Evolutionary conservation across 2,797 vertebrate genomes (phyloP), one percentile per base, ranked within the genome.

Genomic region (Luscinia megarhynchos): DNA sequence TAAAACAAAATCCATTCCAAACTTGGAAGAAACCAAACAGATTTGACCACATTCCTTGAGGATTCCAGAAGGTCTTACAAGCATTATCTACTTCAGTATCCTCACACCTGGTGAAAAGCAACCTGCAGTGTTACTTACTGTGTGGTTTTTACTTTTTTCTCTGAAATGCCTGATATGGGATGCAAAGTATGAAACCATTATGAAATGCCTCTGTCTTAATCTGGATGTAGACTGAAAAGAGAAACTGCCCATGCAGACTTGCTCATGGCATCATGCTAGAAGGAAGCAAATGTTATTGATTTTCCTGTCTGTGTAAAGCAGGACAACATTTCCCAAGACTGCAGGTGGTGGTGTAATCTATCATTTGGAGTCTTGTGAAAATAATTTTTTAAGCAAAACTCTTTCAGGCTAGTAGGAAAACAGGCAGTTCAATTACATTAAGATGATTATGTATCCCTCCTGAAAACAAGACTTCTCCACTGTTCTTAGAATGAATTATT

Each of bases 401-500:
- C 51, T 38, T 84, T 64, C 30, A 26, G 30, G 11, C 13, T 53
- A 40, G 7, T 29, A 77, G 15, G 22, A 84, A 67, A 80, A 40
- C 8, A 68, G 11, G 18, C 13, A 69, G 12, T 76, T 86, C 23
- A 58, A 11, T 77, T 81, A 40, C n/a, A 40, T 70, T 51, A 59
- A 41, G 41, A 43, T 36, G 10, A 18, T 41, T 19, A 53, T 20
- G 12, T 38, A 66, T 50, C 7, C 5, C 23, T 58, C 12, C 40
- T 58, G 68, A 89, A 87, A 89, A 62, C 3, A 14, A 51, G 10
- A 36, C 7, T 14, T 53, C 17, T 55, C 21, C 57, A 27, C 8
- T 57, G 9, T 22, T 83, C 27, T 86, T 81, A 58, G 26, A 78
- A 70, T 64, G 72, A 90, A 84, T 72, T 89, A 32, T 46, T 86